Conservation (phyloP, 1,140 invertebrate genomes). For the Sitodiplosis mosellana region DNA sequence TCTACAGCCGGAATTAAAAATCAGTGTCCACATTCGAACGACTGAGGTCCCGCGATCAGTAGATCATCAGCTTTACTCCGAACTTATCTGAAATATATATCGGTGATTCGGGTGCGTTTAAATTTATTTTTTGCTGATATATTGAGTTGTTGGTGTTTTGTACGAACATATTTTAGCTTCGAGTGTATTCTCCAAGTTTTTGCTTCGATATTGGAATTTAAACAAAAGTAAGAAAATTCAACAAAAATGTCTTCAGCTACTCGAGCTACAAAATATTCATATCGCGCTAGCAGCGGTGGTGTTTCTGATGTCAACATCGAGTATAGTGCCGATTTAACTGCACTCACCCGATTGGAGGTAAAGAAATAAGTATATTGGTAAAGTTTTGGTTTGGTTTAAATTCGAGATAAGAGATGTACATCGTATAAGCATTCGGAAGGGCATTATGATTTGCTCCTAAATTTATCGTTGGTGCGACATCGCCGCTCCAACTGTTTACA, state of each 20-base stretch:
- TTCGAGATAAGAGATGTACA: too few species aligned
- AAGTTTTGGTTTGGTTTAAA: neutral
- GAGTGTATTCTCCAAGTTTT: neutral
- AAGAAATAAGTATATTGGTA: conserved; percentile 5
- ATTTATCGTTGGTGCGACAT: too few species aligned
- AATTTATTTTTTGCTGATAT: too few species aligned
- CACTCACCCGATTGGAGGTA: conserved; percentile 86
- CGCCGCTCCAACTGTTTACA: too few species aligned
- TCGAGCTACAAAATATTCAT: conserved; percentile 76
- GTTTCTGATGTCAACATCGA: conserved; percentile 81
- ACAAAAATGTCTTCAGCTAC: conserved; percentile 40
- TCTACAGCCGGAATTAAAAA: too few species aligned
- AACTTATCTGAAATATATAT: conserved; percentile 26
- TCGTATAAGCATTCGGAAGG: too few species aligned
- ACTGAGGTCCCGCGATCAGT: conserved; percentile 28
- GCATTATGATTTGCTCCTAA: too few species aligned
- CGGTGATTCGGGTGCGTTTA: conserved; percentile 20
- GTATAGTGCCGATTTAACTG: conserved; percentile 79
- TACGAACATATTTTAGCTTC: conserved; percentile 14
- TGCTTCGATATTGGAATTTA: neutral
- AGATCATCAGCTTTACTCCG: conserved; percentile 28
- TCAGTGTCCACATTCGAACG: conserved; percentile 17
- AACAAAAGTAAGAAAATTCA: neutral
- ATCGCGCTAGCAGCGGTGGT: conserved; percentile 52
- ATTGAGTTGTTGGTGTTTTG: conserved; percentile 1